Evolutionary conservation across 2,113 vertebrate genomes (phyloP).

Genomic region (Athene noctua): DNA sequence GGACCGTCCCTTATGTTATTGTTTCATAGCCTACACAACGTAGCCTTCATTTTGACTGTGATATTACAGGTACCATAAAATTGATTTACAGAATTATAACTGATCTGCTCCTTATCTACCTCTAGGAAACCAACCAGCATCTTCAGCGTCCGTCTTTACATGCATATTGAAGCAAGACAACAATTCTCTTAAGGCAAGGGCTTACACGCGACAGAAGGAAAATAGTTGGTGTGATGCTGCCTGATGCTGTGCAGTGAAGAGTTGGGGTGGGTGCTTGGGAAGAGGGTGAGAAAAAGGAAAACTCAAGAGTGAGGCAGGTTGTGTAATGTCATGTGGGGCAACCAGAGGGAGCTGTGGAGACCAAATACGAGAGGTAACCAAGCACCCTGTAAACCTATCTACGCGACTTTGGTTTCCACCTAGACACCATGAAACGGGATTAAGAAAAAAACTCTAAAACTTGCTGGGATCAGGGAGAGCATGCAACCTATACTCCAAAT

Average conservation of each 20-base stretch:
- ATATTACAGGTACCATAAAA: not conserved
- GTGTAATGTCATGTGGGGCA: not conserved
- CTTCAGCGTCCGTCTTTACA: not conserved
- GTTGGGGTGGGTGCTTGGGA: not conserved
- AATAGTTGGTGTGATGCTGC: not conserved
- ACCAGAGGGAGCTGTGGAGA: constrained; percentile 38
- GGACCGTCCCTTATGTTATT: not conserved
- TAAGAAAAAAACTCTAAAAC: not conserved
- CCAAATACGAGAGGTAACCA: not conserved
- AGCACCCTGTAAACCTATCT: too few relatives aligned
- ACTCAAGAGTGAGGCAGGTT: not conserved
- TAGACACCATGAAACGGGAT: not conserved
- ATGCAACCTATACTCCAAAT: not conserved
- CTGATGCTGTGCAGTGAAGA: not conserved
- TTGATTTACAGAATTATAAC: not conserved
- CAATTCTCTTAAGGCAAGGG: not conserved
- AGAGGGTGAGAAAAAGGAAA: not conserved
- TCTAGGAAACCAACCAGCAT: not conserved
- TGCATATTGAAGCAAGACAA: not conserved
- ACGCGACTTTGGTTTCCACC: not conserved
- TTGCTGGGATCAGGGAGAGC: not conserved
- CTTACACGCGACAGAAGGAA: not conserved
- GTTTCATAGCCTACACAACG: not conserved
- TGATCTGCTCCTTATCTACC: not conserved
- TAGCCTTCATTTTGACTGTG: not conserved